Conservation (phyloP, 1,140 invertebrate species). For the Pseudobourletiella spinata region DNA sequence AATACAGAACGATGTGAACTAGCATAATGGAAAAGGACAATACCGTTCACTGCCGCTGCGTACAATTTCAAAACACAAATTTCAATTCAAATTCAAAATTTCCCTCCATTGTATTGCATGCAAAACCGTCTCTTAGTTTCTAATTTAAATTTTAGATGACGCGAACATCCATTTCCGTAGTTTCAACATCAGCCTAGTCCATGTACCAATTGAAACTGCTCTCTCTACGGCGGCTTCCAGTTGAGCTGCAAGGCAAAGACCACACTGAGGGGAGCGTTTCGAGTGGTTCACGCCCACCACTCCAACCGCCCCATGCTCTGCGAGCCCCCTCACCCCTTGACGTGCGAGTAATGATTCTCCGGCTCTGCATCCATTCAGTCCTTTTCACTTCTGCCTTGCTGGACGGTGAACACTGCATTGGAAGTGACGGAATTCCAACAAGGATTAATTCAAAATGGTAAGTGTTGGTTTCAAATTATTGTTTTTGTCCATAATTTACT, state of each 20-base stretch:
- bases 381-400: constrained; percentile 12
- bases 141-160: too few relatives aligned
- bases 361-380: background rate
- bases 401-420: background rate
- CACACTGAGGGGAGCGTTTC: background rate
- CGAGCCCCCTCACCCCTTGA: background rate
- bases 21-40: too few relatives aligned
- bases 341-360: background rate
- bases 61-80: too few relatives aligned
- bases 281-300: background rate
- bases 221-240: background rate
- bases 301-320: background rate
- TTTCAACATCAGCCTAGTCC: background rate
- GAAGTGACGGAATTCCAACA: background rate
- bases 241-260: background rate
- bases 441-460: constrained; percentile 7
- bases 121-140: too few relatives aligned
- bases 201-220: too few relatives aligned
- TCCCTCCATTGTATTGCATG: too few relatives aligned
- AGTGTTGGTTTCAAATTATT: background rate
- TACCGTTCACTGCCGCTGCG: too few relatives aligned
- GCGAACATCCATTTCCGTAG: background rate
- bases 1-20: too few relatives aligned
- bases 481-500: background rate
- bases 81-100: too few relatives aligned